Conservation (phyloP, 2,888 invertebrate species). For the Drosophila diplacantha region DNA sequence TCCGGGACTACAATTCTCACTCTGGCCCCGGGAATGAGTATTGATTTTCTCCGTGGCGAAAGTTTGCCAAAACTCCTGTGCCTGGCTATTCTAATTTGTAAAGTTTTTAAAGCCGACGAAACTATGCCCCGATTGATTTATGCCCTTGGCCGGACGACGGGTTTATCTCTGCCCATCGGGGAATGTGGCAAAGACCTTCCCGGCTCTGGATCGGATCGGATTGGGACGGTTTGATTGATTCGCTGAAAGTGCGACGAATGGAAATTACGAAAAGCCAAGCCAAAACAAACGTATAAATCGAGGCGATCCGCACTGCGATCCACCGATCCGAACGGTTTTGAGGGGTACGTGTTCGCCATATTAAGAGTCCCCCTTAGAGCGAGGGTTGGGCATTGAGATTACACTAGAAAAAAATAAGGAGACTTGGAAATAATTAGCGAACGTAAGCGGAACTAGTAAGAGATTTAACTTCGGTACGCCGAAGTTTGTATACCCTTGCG, state of each 20-base stretch:
- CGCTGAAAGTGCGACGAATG: conserved; percentile 53
- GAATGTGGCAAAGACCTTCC: conserved; percentile 60
- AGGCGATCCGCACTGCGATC: conserved; percentile 24
- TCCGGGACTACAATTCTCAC: conserved; percentile 53
- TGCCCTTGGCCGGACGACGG: conserved; percentile 55
- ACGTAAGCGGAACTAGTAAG: too few relatives aligned
- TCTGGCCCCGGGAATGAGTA: conserved; percentile 35
- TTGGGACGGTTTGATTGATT: conserved; percentile 58
- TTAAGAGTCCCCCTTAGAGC: conserved; percentile 14
- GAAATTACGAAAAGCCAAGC: conserved; percentile 53
- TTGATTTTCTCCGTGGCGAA: conserved; percentile 52
- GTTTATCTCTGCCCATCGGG: conserved; percentile 61
- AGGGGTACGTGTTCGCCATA: conserved; percentile 31
- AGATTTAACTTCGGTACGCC: too few relatives aligned
- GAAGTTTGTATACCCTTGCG: too few relatives aligned
- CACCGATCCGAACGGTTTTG: conserved; percentile 32
- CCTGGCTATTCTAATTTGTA: conserved; percentile 46
- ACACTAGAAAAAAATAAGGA: conserved; percentile 5
- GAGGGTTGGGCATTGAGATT: conserved; percentile 31
- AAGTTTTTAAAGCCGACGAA: conserved; percentile 46
- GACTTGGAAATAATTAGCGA: too few relatives aligned
- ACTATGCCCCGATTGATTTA: conserved; percentile 54
- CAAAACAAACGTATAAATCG: conserved; percentile 43
- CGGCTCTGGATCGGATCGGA: conserved; percentile 51
- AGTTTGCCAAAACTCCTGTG: conserved; percentile 42